Percentiles rank a stretch among this genome's conserved stretches.
These are phyloP conservation scores for Drosophila sproati DNA, from an alignment of 1,140 invertebrate species.

Conservation along the genomic window DNA sequence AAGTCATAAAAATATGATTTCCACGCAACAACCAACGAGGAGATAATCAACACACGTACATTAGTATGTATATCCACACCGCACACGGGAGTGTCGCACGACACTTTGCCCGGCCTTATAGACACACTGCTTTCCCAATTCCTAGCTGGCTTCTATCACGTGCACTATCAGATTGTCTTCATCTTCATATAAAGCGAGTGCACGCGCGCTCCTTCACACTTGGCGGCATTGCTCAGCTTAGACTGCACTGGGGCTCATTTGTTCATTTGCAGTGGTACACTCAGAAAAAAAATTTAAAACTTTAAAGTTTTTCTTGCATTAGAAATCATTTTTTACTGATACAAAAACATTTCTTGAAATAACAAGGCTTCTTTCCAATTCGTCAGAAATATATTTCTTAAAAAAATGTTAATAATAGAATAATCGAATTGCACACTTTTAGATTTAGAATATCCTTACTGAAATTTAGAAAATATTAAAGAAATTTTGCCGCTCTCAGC, in stretches of 20 bases:
- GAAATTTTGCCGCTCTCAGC: too few species aligned
- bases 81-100: conserved; percentile 48
- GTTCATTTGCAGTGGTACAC: conserved; percentile 42
- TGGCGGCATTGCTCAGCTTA: conserved; percentile 16
- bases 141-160: conserved; percentile 37
- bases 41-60: conserved; percentile 42
- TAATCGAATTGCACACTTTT: too few species aligned
- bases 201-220: conserved; percentile 37
- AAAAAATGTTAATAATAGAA: too few species aligned
- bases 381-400: too few species aligned
- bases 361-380: too few species aligned
- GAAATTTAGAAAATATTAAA: too few species aligned
- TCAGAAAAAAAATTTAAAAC: too few species aligned
- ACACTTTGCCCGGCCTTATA: conserved; percentile 6
- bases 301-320: too few species aligned
- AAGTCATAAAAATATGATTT: conserved; percentile 78
- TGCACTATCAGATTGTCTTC: conserved; percentile 45
- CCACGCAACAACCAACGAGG: not conserved
- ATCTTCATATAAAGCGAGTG: conserved; percentile 45
- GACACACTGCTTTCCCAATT: conserved; percentile 17
- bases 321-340: too few species aligned
- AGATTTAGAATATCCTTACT: too few species aligned
- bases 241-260: not conserved
- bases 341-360: too few species aligned
- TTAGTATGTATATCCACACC: too few species aligned